These are phyloP conservation scores for Leptestheria dahalacensis DNA, from an alignment of 1,140 invertebrate genomes.

Conservation along the genomic window DNA sequence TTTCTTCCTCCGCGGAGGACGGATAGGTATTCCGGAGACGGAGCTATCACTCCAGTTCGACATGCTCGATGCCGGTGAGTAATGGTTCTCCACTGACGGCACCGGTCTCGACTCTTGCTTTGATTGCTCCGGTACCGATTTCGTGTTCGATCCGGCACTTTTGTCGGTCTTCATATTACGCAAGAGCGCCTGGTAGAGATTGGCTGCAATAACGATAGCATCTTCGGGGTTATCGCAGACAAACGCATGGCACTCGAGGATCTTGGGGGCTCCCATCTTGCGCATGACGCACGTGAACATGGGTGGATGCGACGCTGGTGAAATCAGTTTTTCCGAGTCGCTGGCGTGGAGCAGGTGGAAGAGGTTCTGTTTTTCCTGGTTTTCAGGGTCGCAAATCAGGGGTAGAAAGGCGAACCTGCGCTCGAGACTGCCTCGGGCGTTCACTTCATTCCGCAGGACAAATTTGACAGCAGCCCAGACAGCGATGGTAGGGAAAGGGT, in stretches of 20 bases:
- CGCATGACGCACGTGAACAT: constrained; percentile 81
- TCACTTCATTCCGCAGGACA: constrained; percentile 21
- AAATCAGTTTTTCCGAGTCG: constrained; percentile 30
- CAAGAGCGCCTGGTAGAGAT: constrained; percentile 69
- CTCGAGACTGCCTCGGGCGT: constrained; percentile 20
- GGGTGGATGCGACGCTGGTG: constrained; percentile 47
- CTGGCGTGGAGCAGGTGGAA: constrained; percentile 35
- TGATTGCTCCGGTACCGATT: neutral
- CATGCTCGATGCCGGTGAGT: constrained; percentile 10
- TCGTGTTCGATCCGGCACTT: neutral
- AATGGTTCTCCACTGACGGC: constrained; percentile 5
- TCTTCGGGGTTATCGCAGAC: constrained; percentile 64
- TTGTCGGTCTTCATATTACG: constrained; percentile 41
- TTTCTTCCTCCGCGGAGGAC: constrained; percentile 17
- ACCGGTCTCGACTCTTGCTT: neutral
- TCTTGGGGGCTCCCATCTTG: constrained; percentile 48
- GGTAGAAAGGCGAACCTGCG: constrained; percentile 60
- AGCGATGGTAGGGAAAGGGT: constrained; percentile 73
- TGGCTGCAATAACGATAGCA: constrained; percentile 75
- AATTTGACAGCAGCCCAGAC: constrained; percentile 79
- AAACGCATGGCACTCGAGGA: constrained; percentile 79
- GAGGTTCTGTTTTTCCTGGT: constrained; percentile 50
- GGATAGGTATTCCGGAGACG: constrained; percentile 8
- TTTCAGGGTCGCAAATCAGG: constrained; percentile 65
- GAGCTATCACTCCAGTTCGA: constrained; percentile 15